phyloP scores from a whole-genome alignment of 2,797 vertebrate genomes.

The Anisognathus igniventris region DNA sequence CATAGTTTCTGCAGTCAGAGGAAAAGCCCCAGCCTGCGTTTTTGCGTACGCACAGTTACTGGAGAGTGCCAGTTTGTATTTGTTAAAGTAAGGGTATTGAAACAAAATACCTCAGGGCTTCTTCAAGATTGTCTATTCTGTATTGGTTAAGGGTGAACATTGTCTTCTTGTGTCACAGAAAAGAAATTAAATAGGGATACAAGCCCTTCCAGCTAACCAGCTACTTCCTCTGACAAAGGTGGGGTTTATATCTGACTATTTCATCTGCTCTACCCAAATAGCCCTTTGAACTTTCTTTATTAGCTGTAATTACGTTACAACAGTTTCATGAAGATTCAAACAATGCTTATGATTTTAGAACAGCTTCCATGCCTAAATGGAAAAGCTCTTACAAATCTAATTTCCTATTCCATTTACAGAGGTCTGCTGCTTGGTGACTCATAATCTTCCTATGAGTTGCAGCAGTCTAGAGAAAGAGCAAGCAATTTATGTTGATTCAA shows the following conservation, averaged over 20 bases:
- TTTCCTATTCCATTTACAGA: slow-evolving; percentile 43
- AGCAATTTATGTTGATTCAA: background rate
- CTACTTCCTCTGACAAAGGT: background rate
- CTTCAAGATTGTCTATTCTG: background rate
- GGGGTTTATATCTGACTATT: background rate
- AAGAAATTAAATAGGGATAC: background rate
- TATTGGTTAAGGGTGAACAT: background rate
- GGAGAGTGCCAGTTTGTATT: background rate
- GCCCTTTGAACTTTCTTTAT: background rate
- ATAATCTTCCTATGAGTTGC: background rate
- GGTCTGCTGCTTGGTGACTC: background rate
- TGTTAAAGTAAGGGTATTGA: background rate
- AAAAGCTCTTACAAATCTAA: slow-evolving; percentile 14
- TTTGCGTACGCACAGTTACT: background rate
- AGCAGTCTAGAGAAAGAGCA: slow-evolving; percentile 1
- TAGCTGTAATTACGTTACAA: background rate
- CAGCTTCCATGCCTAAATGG: background rate
- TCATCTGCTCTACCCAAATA: background rate
- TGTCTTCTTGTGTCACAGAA: background rate
- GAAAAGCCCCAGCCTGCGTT: background rate
- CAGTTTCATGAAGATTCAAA: background rate
- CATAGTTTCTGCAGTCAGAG: background rate
- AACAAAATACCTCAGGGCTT: background rate
- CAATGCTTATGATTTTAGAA: slow-evolving; percentile 16
- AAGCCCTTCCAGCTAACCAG: background rate